A percentile compares a stretch with the other conserved stretches of the same genome.
Evolutionary conservation across 1,140 invertebrate genomes (phyloP).

Genomic region (Drosophila bipectinata): DNA sequence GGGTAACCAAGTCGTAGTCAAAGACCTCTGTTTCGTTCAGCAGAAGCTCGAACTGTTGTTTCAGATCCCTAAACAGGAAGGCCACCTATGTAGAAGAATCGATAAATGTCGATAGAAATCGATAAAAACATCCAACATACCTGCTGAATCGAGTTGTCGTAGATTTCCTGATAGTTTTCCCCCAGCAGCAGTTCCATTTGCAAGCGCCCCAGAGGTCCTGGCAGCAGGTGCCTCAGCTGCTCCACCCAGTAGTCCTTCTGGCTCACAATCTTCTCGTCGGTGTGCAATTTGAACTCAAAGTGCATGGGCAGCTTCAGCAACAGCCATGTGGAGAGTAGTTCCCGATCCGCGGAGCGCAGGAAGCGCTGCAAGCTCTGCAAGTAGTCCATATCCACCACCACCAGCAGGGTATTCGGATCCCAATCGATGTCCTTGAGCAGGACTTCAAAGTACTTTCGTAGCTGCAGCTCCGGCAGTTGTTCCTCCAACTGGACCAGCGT

Average conservation of each 20-base stretch:
- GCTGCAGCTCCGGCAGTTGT: constrained; percentile 52
- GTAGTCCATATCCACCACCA: constrained; percentile 69
- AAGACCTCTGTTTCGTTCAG: constrained; percentile 66
- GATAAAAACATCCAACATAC: not conserved
- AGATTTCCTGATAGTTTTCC: constrained; percentile 16
- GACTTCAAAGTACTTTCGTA: constrained; percentile 51
- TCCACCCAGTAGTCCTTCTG: constrained; percentile 59
- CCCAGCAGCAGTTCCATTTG: constrained; percentile 50
- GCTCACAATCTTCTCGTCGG: constrained; percentile 33
- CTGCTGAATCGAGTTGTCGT: constrained; percentile 1
- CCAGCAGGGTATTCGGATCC: constrained; percentile 24
- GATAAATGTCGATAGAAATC: not conserved
- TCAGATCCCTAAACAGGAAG: constrained; percentile 48
- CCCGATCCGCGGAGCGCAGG: constrained; percentile 17
- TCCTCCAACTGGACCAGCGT: constrained; percentile 34
- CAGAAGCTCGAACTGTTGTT: constrained; percentile 57
- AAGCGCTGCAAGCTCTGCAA: constrained; percentile 39
- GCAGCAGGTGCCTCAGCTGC: constrained; percentile 60
- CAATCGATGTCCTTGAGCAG: constrained; percentile 37
- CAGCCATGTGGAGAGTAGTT: constrained; percentile 63
- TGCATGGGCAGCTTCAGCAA: constrained; percentile 64
- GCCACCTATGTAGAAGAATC: not conserved
- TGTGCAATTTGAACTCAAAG: constrained; percentile 64
- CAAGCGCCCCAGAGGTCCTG: constrained; percentile 43
- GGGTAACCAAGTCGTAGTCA: constrained; percentile 37